These are phyloP conservation scores for Chrysina gloriosa DNA, from an alignment of 2,888 invertebrate species.

Conservation along the genomic window DNA sequence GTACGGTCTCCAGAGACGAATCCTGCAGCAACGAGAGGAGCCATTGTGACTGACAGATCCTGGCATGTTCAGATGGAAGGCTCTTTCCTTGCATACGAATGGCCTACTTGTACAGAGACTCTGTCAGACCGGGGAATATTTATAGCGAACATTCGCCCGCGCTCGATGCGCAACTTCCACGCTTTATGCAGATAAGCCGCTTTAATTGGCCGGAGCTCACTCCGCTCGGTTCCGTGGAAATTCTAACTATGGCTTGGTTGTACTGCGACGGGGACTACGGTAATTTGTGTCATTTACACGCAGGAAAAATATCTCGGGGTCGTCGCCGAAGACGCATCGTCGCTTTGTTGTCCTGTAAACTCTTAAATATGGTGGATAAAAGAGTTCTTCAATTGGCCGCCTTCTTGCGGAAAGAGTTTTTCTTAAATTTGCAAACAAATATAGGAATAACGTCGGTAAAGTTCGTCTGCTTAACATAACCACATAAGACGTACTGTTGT, in stretches of 20 bases:
- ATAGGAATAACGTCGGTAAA: background rate
- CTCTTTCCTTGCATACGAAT: conserved; percentile 64
- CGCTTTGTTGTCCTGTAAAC: conserved; percentile 32
- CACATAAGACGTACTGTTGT: background rate
- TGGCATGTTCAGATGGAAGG: conserved; percentile 65
- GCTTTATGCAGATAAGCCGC: conserved; percentile 64
- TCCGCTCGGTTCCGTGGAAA: conserved; percentile 42
- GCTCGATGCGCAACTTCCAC: conserved; percentile 58
- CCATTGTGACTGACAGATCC: conserved; percentile 66
- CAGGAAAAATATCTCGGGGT: conserved; percentile 40
- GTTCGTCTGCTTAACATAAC: background rate
- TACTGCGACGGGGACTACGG: conserved; percentile 32
- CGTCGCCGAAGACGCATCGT: conserved; percentile 37
- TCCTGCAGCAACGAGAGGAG: conserved; percentile 58
- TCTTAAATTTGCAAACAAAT: conserved; percentile 17
- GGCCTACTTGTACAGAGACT: conserved; percentile 63
- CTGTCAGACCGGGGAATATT: conserved; percentile 60
- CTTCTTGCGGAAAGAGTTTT: background rate
- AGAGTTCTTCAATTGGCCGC: conserved; percentile 30
- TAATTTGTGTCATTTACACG: conserved; percentile 42
- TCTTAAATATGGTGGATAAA: conserved; percentile 32
- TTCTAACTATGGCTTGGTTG: conserved; percentile 42
- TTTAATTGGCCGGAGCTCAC: conserved; percentile 59
- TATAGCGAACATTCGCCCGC: conserved; percentile 58
- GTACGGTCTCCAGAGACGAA: conserved; percentile 57